Conservation (phyloP, 1,140 invertebrate genomes). For the Leptinotarsa lineolata region DNA sequence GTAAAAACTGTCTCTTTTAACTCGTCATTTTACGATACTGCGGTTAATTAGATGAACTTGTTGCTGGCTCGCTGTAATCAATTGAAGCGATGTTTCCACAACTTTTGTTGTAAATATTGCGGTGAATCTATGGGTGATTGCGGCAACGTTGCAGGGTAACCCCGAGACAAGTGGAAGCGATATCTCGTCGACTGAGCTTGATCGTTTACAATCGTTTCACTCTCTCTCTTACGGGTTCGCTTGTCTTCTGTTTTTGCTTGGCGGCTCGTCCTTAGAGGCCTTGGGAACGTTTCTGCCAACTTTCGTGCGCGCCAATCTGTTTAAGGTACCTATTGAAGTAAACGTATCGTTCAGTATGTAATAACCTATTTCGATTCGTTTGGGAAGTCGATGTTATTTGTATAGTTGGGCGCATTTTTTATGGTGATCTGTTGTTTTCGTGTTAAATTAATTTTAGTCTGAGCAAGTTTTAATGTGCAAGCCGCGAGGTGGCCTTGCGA, state of each 20-base stretch:
- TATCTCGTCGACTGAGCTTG: conserved; percentile 24
- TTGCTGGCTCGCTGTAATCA: too few species aligned
- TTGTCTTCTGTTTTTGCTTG: conserved; percentile 30
- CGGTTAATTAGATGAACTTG: too few species aligned
- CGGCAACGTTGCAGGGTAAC: conserved; percentile 27
- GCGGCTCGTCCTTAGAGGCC: conserved; percentile 18
- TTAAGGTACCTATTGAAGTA: neutral
- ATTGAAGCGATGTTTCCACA: too few species aligned
- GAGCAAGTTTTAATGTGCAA: too few species aligned
- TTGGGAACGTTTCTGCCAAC: conserved; percentile 22
- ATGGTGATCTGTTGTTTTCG: neutral
- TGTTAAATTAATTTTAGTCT: too few species aligned
- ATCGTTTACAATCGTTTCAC: conserved; percentile 32
- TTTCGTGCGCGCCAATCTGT: conserved; percentile 15
- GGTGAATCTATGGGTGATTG: neutral
- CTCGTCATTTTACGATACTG: too few species aligned
- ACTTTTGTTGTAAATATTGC: neutral
- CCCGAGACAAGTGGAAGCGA: conserved; percentile 32
- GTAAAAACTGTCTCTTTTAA: too few species aligned
- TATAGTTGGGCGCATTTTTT: neutral
- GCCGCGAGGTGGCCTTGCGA: too few species aligned
- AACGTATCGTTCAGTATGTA: neutral
- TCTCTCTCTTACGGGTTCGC: conserved; percentile 29
- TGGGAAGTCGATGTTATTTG: neutral
- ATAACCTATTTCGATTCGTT: conserved; percentile 19